These are phyloP conservation scores for Eulemur albifrons DNA, from an alignment of 2,797 vertebrate genomes.

Conservation along the genomic window DNA sequence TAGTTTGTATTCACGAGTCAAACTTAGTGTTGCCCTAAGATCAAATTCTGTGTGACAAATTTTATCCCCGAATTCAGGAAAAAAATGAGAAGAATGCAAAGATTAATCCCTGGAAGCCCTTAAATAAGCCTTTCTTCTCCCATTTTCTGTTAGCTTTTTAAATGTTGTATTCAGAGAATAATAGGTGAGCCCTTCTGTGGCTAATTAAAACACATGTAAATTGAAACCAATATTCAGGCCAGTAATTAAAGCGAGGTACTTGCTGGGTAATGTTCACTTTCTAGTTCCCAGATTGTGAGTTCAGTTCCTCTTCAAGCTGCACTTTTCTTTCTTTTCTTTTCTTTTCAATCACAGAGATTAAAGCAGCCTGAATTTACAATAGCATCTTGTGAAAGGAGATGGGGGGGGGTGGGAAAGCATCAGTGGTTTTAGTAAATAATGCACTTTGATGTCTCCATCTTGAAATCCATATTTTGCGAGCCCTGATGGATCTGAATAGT, in stretches of 20 bases:
- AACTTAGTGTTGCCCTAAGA: not conserved
- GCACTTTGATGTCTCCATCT: slow-evolving; percentile 46
- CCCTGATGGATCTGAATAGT: slow-evolving; percentile 9
- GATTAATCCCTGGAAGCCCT: slow-evolving; percentile 42
- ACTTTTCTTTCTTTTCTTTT: not conserved
- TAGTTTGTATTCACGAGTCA: slow-evolving; percentile 33
- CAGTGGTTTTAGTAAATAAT: slow-evolving; percentile 24
- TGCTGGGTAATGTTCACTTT: slow-evolving; percentile 42
- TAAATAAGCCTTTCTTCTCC: not conserved
- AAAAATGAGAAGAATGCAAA: slow-evolving; percentile 54
- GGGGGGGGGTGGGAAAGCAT: not conserved
- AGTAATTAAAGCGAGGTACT: slow-evolving; percentile 56
- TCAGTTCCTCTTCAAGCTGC: slow-evolving; percentile 28
- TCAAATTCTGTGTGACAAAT: slow-evolving; percentile 27
- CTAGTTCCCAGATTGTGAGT: slow-evolving; percentile 17
- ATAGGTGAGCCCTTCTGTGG: slow-evolving; percentile 50
- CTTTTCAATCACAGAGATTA: slow-evolving; percentile 33
- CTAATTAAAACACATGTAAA: slow-evolving; percentile 67
- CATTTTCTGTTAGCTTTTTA: slow-evolving; percentile 56
- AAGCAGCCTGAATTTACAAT: slow-evolving; percentile 45
- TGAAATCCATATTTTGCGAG: slow-evolving; percentile 50
- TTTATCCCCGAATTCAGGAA: slow-evolving; percentile 29
- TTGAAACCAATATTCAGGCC: slow-evolving; percentile 37
- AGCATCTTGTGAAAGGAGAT: slow-evolving; percentile 29
- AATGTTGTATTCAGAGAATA: slow-evolving; percentile 50